Base-by-base conservation (phyloP, 2,113 vertebrate species). In the Mirounga angustirostris region DNA sequence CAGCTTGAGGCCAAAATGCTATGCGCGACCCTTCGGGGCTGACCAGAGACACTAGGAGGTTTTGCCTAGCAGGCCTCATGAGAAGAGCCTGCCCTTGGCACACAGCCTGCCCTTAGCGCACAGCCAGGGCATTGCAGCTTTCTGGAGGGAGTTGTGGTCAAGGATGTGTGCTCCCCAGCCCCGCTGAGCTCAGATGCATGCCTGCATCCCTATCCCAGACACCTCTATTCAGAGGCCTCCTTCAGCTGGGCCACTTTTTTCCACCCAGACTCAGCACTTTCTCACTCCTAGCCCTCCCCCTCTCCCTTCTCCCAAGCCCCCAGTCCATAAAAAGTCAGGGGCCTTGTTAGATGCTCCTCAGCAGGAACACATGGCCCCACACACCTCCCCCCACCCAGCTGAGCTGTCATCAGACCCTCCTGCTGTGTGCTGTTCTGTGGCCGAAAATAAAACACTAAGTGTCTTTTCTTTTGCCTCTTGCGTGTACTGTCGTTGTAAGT, bases 351-450 rank as follows among this genome's bases (percentile, higher is more conserved):
- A 21, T 54, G 11, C 33, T 69, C 8, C 40, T 54, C 59, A 61
- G 21, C 2, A 78, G 15, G 40, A 54, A 33, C 5, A 33, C 5
- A 59, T 1, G 4, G 0, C 0, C 40, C 43, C 80, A 2, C 8
- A 13, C 13, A 7, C 40, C n/a, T 30, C 5, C 28, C 67, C 40
- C 18, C 18, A 22, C 33, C 12, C 2, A 0, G 15, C 26, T 54
- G 15, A 30, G 7, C 19, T 12, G 26, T 28, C 19, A 61, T 43
- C 10, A 12, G 36, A 65, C 4, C 4, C 0, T 40, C 26, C 61
- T 0, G 3, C 6, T 65, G 58, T 33, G 24, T 58, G 74, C 9
- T 81, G 0, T 43, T 56, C 33, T 59, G 0, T 13, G 50, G 58
- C 21, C n/a, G 9, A 26, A 33, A 59, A 52, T 40, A 24, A 33